Base-by-base conservation (phyloP, 2,888 invertebrate genomes). In the Mesorhabditis sp. region DNA sequence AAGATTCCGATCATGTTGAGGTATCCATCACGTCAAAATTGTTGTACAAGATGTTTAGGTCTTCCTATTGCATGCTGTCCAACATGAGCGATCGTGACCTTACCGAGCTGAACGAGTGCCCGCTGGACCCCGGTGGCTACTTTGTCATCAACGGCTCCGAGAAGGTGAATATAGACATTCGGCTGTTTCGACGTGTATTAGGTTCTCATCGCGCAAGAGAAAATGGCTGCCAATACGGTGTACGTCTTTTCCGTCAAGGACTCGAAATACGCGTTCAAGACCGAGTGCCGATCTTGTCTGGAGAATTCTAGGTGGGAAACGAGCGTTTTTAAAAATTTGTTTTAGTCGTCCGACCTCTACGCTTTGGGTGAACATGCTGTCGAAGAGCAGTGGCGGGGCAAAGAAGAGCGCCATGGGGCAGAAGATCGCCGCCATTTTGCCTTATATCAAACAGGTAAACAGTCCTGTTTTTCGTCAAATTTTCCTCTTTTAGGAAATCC, bases 161-260 rank as follows among this genome's bases (percentile, higher is more conserved):
- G 88, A 96, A 96, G 87, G 90, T 95, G 3, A n/a, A 44, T 45
- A 45, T 10, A 1, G 7, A 50, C 58, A 10, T 50, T 13, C n/a
- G n/a, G n/a, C 58, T 13, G n/a, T 13, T 13, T 50, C 7, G 58
- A 50, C 58, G 7, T 50, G 5, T 69, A 89, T 89, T 61, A 75
- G 75, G 91, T 97, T 4, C 88, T 99, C 45, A 98, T 99, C 86
- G 98, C 98, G 0, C 98, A 99, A 87, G 98, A 99, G 87, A 98
- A 98, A 88, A 99, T 99, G 98, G 98, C 98, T 5, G 97, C 97
- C 5, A 99, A 99, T 86, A 98, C 98, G 65, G 98, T 99, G 1
- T 99, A 99, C 88, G 98, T 99, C 13, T 99, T 99, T 86, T 92
- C 94, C 82, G 95, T 98, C 94, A 98, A 98, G 88, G 98, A 98